A percentile compares a stretch with the other conserved stretches of the same genome.
These are phyloP conservation scores for Darevskia mixta DNA, from an alignment of 2,797 vertebrate species.

Conservation along the genomic window DNA sequence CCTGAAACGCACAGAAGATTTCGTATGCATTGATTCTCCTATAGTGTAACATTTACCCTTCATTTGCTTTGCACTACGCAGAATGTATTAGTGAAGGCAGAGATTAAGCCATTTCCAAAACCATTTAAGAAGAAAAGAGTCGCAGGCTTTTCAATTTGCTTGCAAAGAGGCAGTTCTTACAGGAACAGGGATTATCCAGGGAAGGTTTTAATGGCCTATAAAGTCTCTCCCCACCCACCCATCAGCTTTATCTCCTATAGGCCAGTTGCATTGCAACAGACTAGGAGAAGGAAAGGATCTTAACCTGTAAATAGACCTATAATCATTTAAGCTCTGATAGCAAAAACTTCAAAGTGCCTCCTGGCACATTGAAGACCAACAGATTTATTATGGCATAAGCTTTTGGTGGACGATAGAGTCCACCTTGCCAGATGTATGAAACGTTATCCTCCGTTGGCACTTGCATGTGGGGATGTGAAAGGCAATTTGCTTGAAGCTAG, in stretches of 20 bases:
- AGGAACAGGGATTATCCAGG: constrained; percentile 54
- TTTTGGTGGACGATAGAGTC: not conserved
- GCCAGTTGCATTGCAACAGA: constrained; percentile 51
- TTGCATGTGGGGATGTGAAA: too few relatives aligned
- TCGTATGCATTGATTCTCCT: not conserved
- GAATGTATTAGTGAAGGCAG: not conserved
- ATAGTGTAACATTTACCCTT: not conserved
- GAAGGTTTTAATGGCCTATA: constrained; percentile 63
- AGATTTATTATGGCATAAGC: not conserved
- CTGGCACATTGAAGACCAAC: not conserved
- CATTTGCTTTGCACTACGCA: not conserved
- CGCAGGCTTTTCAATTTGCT: not conserved
- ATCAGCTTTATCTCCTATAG: constrained; percentile 59
- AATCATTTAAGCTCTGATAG: constrained; percentile 65
- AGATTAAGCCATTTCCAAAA: not conserved
- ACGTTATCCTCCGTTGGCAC: not conserved
- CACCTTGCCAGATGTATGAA: not conserved
- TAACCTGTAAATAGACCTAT: constrained; percentile 65
- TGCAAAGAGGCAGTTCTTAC: not conserved
- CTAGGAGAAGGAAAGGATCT: constrained; percentile 57
- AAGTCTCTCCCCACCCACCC: constrained; percentile 39
- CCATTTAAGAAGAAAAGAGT: constrained; percentile 46
- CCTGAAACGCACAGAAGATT: not conserved
- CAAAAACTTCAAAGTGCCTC: constrained; percentile 20
- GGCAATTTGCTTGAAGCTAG: not conserved